These are phyloP conservation scores for Cydia pomonella DNA, from an alignment of 1,140 invertebrate species.

Conservation along the genomic window DNA sequence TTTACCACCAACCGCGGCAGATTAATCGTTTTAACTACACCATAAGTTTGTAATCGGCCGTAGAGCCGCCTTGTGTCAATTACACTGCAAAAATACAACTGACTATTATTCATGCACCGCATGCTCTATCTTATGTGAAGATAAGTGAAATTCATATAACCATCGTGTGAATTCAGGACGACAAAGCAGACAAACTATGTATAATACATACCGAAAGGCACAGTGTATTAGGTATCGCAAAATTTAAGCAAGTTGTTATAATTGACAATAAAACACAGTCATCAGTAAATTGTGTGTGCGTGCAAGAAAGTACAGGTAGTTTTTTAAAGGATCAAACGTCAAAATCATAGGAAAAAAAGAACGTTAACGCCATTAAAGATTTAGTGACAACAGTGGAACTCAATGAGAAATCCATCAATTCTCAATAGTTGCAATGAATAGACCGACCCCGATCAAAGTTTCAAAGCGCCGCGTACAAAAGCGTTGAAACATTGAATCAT, in stretches of 20 bases:
- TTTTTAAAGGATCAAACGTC: neutral
- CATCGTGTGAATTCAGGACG: constrained; percentile 41
- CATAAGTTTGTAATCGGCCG: constrained; percentile 69
- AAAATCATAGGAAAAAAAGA: constrained; percentile 9
- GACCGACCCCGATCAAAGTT: constrained; percentile 39
- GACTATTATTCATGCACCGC: constrained; percentile 64
- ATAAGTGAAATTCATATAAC: constrained; percentile 56
- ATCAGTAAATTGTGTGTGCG: neutral
- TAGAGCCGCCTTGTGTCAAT: constrained; percentile 67
- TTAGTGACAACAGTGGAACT: constrained; percentile 36
- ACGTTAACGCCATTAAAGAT: constrained; percentile 38
- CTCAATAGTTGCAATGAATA: constrained; percentile 35
- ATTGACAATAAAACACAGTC: neutral
- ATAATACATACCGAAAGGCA: neutral
- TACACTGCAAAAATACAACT: constrained; percentile 70
- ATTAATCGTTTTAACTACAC: constrained; percentile 78
- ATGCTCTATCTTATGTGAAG: constrained; percentile 42
- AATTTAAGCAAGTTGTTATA: neutral
- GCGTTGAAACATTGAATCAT: constrained; percentile 63
- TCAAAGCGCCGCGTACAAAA: constrained; percentile 53
- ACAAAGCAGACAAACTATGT: neutral
- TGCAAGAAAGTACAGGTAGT: constrained; percentile 33
- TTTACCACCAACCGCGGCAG: constrained; percentile 76
- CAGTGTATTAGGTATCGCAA: neutral
- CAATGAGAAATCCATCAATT: constrained; percentile 37